Conservation (phyloP, 2,888 invertebrate genomes). For the Ophonus ardosiacus region DNA sequence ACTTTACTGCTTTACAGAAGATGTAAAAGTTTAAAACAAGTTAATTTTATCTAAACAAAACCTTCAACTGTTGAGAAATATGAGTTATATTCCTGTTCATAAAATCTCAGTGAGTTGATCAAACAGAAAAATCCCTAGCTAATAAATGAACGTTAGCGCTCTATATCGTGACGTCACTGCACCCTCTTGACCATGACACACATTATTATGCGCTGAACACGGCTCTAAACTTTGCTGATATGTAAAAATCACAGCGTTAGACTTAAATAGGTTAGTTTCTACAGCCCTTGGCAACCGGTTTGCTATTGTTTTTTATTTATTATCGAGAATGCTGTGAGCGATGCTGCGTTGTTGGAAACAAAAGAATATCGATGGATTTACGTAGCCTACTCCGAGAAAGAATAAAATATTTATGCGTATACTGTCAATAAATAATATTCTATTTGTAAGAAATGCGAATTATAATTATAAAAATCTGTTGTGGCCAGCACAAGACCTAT, state of each 20-base stretch:
- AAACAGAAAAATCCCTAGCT: conserved; percentile 45
- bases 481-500: too few relatives aligned
- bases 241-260: conserved; percentile 16
- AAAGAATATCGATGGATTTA: background rate
- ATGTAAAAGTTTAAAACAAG: background rate
- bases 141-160: conserved; percentile 38
- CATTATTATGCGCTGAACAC: conserved; percentile 5
- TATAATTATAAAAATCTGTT: too few relatives aligned
- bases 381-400: background rate
- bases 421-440: too few relatives aligned
- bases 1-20: conserved; percentile 3
- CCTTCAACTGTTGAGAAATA: conserved; percentile 34
- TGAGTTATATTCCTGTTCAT: conserved; percentile 16
- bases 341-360: background rate
- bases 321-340: background rate
- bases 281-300: conserved; percentile 52
- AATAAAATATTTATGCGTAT: background rate
- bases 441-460: too few relatives aligned
- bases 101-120: conserved; percentile 9
- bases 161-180: conserved; percentile 35
- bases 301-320: conserved; percentile 35
- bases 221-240: conserved; percentile 18
- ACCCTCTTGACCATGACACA: conserved; percentile 50
- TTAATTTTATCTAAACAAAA: conserved; percentile 16
- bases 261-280: conserved; percentile 42